Evolutionary conservation across 2,888 invertebrate genomes (phyloP).

Genomic region (Eretmocerus hayati): DNA sequence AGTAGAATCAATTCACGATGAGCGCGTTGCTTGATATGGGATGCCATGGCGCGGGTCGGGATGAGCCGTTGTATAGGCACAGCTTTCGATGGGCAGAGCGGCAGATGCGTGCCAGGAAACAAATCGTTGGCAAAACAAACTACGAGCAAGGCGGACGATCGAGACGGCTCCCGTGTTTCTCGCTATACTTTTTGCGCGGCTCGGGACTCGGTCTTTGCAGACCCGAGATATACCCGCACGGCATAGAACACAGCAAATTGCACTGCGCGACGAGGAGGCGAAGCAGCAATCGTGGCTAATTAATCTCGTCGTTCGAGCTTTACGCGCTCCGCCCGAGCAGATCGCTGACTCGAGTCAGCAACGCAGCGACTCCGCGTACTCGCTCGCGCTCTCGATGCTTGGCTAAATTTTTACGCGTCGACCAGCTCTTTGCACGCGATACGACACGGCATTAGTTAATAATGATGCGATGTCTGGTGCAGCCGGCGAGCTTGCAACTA

Average conservation of each 20-base stretch:
- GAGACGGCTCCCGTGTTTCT: neutral
- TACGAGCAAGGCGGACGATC: too few species aligned
- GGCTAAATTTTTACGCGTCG: neutral
- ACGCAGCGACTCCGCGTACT: too few species aligned
- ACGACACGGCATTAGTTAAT: constrained; percentile 14
- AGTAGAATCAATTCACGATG: too few species aligned
- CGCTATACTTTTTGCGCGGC: neutral
- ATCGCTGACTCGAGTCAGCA: too few species aligned
- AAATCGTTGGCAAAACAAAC: too few species aligned
- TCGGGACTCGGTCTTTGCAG: neutral
- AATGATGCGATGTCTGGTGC: constrained; percentile 21
- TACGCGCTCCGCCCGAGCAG: neutral
- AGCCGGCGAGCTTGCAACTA: too few species aligned
- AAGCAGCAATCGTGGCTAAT: constrained; percentile 18
- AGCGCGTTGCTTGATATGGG: too few species aligned
- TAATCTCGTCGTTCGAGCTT: constrained; percentile 19
- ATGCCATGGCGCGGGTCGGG: too few species aligned
- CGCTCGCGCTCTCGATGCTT: too few species aligned
- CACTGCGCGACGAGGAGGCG: neutral
- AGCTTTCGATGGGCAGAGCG: too few species aligned
- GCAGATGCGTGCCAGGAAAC: too few species aligned
- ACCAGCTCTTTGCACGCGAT: neutral
- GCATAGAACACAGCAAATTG: neutral
- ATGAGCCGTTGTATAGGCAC: too few species aligned
- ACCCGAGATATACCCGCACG: neutral